Evolutionary conservation across 2,797 vertebrate species (phyloP).

Genomic region (Clamator glandarius): DNA sequence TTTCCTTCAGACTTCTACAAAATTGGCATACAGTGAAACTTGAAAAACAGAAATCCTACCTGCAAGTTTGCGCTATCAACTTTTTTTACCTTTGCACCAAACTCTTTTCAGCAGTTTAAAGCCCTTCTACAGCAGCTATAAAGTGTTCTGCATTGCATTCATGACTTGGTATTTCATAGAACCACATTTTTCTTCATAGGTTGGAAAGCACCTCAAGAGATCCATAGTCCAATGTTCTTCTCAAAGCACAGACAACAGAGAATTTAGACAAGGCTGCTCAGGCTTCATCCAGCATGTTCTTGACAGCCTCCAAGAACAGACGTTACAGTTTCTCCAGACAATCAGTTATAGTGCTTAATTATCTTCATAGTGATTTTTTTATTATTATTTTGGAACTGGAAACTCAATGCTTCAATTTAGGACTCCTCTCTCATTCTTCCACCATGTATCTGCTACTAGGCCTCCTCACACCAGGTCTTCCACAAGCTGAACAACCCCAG

Average conservation of each 20-base stretch:
- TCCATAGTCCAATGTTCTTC: not conserved
- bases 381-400: not conserved
- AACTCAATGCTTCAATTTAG: not conserved
- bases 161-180: not conserved
- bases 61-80: not conserved
- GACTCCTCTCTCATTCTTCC: not conserved
- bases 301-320: not conserved
- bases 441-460: not conserved
- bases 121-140: not conserved
- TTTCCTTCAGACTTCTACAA: not conserved
- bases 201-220: not conserved
- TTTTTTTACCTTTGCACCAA: not conserved
- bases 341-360: not conserved
- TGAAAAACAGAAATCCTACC: not conserved
- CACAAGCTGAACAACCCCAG: not conserved
- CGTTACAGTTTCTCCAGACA: not conserved
- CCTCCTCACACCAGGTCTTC: not conserved
- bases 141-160: rapidly evolving
- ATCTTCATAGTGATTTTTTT: not conserved
- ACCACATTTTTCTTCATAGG: not conserved
- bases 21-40: not conserved
- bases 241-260: not conserved
- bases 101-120: not conserved
- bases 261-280: not conserved
- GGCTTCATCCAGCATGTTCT: not conserved